phyloP scores from a whole-genome alignment of 2,888 invertebrate species.

The Scaptomyza tumidula region DNA sequence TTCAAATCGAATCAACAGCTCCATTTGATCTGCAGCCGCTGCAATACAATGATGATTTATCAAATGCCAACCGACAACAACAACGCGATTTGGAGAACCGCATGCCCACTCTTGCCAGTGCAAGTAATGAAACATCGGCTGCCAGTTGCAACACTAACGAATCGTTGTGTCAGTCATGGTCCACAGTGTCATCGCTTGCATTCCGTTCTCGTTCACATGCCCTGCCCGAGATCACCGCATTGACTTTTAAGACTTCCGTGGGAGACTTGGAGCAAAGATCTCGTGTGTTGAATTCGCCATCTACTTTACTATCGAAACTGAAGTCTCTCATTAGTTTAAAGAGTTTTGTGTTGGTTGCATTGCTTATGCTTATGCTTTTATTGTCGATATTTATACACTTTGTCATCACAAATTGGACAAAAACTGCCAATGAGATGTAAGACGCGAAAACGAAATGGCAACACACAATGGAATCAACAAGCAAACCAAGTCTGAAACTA shows the following conservation, averaged over 20 bases:
- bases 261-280: conserved; percentile 1
- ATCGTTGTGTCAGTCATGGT: conserved; percentile 47
- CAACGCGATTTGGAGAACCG: neutral
- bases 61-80: neutral
- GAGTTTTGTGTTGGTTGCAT: neutral
- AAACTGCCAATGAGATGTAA: neutral
- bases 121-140: conserved; percentile 5
- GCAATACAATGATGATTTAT: conserved; percentile 18
- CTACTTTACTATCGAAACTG: neutral
- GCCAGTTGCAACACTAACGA: conserved; percentile 29
- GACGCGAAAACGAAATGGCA: neutral
- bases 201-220: conserved; percentile 38
- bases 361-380: neutral
- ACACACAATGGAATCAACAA: neutral
- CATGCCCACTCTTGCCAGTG: neutral
- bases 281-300: neutral
- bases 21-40: conserved; percentile 77
- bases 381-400: neutral
- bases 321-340: neutral
- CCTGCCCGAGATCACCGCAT: conserved; percentile 45
- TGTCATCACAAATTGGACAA: neutral
- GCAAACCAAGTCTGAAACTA: neutral
- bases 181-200: conserved; percentile 26
- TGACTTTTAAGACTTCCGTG: conserved; percentile 14
- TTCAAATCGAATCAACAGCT: conserved; percentile 73